Evolutionary conservation across 2,888 invertebrate species (phyloP).

Genomic region (Lycophotia porphyrea): DNA sequence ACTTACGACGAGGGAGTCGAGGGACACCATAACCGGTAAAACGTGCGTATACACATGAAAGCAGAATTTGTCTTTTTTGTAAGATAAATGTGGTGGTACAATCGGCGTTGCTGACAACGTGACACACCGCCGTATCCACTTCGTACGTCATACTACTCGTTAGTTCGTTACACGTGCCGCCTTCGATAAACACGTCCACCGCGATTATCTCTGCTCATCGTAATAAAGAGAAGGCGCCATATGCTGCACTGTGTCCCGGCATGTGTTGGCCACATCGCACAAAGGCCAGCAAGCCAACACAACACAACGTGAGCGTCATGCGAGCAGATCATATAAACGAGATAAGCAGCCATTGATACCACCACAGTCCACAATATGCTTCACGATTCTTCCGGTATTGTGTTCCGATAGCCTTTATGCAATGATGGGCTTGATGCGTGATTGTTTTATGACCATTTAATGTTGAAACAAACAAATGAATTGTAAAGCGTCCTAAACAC

Average conservation of each 20-base stretch:
- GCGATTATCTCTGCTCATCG: conserved; percentile 16
- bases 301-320: conserved; percentile 7
- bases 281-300: conserved; percentile 13
- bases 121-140: neutral
- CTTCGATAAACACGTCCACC: conserved; percentile 4
- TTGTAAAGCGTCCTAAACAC: conserved; percentile 13
- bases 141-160: neutral
- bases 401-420: conserved; percentile 23
- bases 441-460: conserved; percentile 15
- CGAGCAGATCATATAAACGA: conserved; percentile 27
- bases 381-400: conserved; percentile 38
- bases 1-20: neutral
- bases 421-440: conserved; percentile 17
- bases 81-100: neutral
- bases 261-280: neutral
- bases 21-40: neutral
- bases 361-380: conserved; percentile 17
- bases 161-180: neutral
- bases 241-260: neutral
- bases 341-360: conserved; percentile 48
- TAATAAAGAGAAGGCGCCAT: conserved; percentile 19
- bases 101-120: conserved; percentile 3
- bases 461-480: conserved; percentile 12
- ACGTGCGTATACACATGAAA: neutral
- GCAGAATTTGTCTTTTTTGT: neutral